Conservation (phyloP, 2,797 vertebrate species). For the Artibeus lituratus region DNA sequence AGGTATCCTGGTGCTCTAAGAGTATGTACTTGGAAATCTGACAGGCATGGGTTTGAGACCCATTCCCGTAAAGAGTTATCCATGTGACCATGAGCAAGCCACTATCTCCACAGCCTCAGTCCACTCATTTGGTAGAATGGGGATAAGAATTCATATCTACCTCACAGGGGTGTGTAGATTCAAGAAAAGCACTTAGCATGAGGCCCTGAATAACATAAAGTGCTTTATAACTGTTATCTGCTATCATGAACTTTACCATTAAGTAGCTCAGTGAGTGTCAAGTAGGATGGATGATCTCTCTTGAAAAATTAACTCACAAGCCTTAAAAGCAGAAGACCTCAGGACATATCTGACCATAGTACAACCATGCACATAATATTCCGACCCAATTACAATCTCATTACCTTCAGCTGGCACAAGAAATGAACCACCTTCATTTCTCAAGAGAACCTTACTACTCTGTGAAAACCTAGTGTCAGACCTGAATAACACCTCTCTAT, state of each 20-base stretch:
- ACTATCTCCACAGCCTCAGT: neutral
- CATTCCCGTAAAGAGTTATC: neutral
- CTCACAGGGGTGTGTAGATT: neutral
- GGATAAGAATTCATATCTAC: neutral
- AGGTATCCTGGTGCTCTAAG: neutral
- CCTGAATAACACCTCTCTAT: neutral
- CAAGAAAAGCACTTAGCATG: neutral
- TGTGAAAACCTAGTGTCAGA: neutral
- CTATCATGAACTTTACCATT: constrained; percentile 13
- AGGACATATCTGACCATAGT: neutral
- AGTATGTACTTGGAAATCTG: neutral
- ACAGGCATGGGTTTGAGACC: neutral
- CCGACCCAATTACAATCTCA: neutral
- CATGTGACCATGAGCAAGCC: neutral
- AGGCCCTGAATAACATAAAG: neutral
- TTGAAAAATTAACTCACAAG: constrained; percentile 34
- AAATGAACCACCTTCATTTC: neutral
- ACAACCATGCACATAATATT: neutral
- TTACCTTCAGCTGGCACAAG: neutral
- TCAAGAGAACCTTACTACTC: neutral
- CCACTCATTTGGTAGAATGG: neutral
- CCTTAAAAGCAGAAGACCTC: constrained; percentile 24
- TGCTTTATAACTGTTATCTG: constrained; percentile 30
- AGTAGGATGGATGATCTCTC: neutral
- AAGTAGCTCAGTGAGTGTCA: neutral